Percentiles rank a stretch among this genome's conserved stretches.
Evolutionary conservation across 2,113 vertebrate species (phyloP).

Genomic region (Phocoena sinus): DNA sequence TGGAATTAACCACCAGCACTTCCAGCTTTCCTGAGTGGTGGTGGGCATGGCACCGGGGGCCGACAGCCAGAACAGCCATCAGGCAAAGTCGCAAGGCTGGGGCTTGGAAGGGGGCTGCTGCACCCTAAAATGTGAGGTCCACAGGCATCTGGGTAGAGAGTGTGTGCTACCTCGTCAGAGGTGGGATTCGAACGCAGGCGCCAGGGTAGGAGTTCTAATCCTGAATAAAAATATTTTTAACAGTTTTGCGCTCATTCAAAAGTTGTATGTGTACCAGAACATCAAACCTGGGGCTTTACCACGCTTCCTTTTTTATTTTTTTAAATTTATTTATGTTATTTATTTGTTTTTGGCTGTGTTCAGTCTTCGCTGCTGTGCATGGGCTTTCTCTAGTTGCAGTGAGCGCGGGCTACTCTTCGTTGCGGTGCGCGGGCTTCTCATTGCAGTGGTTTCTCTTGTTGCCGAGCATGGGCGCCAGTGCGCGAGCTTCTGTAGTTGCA

Average conservation of each 20-base stretch:
- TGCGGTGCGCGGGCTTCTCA: too few relatives aligned
- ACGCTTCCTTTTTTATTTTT: too few relatives aligned
- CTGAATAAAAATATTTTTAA: not conserved
- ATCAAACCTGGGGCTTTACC: not conserved
- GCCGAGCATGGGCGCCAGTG: accelerated
- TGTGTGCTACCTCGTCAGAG: not conserved
- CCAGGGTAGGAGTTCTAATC: not conserved
- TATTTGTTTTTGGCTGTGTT: too few relatives aligned
- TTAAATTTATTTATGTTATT: too few relatives aligned
- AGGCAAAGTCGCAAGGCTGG: not conserved
- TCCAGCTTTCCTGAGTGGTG: not conserved
- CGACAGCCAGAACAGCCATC: not conserved
- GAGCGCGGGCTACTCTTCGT: too few relatives aligned
- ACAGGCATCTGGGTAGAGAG: not conserved
- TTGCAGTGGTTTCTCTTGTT: too few relatives aligned
- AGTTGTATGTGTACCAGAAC: not conserved
- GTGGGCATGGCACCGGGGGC: not conserved
- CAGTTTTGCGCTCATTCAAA: not conserved
- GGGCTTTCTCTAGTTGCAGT: too few relatives aligned
- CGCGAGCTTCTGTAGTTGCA: too few relatives aligned
- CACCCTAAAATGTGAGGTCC: not conserved
- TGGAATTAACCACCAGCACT: not conserved
- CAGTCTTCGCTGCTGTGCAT: too few relatives aligned
- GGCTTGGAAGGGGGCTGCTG: not conserved
- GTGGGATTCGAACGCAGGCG: not conserved